Evolutionary conservation across 2,888 invertebrate genomes (phyloP).

Genomic region (Drosophila gaucha): DNA sequence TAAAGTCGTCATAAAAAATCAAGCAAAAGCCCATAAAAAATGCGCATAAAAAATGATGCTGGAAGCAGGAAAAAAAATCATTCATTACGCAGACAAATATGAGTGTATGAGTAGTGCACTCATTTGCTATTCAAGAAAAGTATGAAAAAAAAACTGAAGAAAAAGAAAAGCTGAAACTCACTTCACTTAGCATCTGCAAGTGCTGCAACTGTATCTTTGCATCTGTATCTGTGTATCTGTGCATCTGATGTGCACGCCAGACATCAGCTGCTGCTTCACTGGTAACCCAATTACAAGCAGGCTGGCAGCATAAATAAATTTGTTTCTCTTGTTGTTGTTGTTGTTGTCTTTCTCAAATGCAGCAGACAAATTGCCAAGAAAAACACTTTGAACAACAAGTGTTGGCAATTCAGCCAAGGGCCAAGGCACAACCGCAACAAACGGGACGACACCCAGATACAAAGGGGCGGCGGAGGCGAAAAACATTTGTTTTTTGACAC

Average conservation of each 20-base stretch:
- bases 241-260: constrained; percentile 24
- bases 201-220: constrained; percentile 42
- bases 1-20: constrained; percentile 18
- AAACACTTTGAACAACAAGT: constrained; percentile 71
- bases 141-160: constrained; percentile 9
- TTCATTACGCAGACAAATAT: constrained; percentile 35
- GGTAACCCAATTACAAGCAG: constrained; percentile 71
- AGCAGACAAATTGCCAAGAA: constrained; percentile 73
- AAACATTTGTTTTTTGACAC: constrained; percentile 42
- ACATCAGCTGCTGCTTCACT: constrained; percentile 46
- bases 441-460: background rate
- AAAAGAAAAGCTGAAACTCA: constrained; percentile 21
- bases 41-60: constrained; percentile 25
- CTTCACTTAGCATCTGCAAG: constrained; percentile 47
- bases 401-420: constrained; percentile 48
- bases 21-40: constrained; percentile 27
- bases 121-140: constrained; percentile 44
- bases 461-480: background rate
- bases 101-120: constrained; percentile 33
- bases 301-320: constrained; percentile 68
- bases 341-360: constrained; percentile 33
- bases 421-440: constrained; percentile 18
- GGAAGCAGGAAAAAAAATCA: constrained; percentile 10
- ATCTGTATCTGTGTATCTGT: constrained; percentile 31
- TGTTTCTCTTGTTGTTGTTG: constrained; percentile 28